phyloP scores from a whole-genome alignment of 2,797 vertebrate genomes.

The Mus spretus region DNA sequence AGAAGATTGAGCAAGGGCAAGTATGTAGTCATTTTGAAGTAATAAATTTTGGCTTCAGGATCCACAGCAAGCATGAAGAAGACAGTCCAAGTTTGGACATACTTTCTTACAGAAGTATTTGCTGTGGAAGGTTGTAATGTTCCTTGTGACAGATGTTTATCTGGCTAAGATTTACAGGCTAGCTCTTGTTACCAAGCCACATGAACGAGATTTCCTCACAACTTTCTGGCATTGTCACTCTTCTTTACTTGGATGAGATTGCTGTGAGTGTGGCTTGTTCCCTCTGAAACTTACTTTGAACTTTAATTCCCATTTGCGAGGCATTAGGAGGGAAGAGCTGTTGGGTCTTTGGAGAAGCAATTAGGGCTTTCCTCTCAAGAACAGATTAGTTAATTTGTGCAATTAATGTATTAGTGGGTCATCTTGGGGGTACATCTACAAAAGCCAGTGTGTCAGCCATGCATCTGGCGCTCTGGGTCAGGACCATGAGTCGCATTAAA shows the following conservation, averaged over 20 bases:
- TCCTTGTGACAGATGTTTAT: background rate
- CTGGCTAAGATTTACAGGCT: background rate
- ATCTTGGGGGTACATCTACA: background rate
- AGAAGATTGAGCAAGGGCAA: background rate
- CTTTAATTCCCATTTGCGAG: background rate
- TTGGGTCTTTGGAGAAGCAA: background rate
- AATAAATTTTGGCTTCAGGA: background rate
- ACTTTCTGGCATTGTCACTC: background rate
- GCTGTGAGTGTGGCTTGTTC: background rate
- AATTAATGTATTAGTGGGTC: background rate
- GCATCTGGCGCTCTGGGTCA: background rate
- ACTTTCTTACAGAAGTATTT: background rate
- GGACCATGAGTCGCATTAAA: background rate
- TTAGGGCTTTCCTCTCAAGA: background rate
- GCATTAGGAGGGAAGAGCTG: background rate
- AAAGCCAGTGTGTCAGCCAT: background rate
- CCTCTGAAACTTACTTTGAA: background rate
- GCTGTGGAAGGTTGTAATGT: background rate
- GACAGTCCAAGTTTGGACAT: background rate
- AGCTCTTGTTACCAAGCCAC: background rate
- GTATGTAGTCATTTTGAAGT: background rate
- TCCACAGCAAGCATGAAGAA: background rate
- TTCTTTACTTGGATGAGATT: background rate
- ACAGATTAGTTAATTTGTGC: background rate
- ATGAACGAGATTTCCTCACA: background rate